A percentile compares a stretch with the other conserved stretches of the same genome.
Evolutionary conservation across 2,888 invertebrate genomes (phyloP).

Genomic region (Sinhomidia bicolor): DNA sequence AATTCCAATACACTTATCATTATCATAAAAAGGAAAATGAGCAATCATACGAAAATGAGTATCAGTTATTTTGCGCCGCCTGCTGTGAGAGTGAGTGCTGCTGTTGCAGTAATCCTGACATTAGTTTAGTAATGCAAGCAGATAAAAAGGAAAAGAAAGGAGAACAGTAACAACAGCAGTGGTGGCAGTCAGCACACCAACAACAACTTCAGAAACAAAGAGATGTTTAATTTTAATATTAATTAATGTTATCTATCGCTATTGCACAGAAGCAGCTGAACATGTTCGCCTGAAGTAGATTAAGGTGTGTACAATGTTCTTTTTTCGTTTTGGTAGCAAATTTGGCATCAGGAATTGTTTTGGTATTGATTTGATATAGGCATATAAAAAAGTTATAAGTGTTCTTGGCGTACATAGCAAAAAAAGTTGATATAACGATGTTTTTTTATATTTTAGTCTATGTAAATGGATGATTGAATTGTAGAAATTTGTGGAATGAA

Average conservation of each 20-base stretch:
- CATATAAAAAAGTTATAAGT: too few relatives aligned
- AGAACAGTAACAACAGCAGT: neutral
- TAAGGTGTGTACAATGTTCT: neutral
- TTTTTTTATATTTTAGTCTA: too few relatives aligned
- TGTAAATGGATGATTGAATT: too few relatives aligned
- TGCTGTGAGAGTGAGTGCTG: too few relatives aligned
- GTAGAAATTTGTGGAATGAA: neutral
- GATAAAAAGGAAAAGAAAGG: neutral
- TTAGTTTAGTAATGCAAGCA: too few relatives aligned
- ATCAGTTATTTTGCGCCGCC: neutral
- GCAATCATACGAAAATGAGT: neutral
- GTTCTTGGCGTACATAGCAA: neutral
- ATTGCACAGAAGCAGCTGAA: neutral
- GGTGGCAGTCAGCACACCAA: too few relatives aligned
- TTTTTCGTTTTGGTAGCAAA: neutral
- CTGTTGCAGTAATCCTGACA: too few relatives aligned
- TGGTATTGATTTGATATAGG: too few relatives aligned
- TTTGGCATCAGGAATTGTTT: neutral
- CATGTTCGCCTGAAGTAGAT: neutral
- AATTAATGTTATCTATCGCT: slow-evolving; percentile 8
- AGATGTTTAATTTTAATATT: neutral
- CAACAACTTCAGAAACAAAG: neutral
- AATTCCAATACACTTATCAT: slow-evolving; percentile 18
- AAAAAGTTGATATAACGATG: too few relatives aligned
- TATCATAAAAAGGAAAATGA: slow-evolving; percentile 9